Conservation (phyloP, 2,888 invertebrate species). For the Pollenia labialis region DNA sequence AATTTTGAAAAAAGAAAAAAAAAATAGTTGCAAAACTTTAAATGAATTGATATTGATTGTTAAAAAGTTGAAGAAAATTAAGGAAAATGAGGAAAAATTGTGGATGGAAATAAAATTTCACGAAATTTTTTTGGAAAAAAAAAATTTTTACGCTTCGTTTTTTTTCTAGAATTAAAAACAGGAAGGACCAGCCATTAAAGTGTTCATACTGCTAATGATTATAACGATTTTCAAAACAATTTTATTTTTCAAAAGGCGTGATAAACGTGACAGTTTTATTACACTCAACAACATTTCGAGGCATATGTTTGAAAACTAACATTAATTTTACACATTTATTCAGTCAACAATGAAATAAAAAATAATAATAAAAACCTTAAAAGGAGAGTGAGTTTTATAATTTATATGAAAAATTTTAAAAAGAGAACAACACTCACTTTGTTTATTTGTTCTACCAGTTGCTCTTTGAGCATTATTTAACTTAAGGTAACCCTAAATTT, state of each 20-base stretch:
- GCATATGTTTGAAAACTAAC: conserved; percentile 71
- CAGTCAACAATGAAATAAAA: conserved; percentile 50
- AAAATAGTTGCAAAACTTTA: conserved; percentile 17
- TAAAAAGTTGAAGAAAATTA: neutral
- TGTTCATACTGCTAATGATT: conserved; percentile 49
- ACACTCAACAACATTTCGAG: conserved; percentile 72
- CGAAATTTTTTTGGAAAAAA: conserved; percentile 19
- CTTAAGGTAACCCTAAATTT: conserved; percentile 68
- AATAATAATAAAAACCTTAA: conserved; percentile 12
- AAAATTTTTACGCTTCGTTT: neutral
- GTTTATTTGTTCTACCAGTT: conserved; percentile 54
- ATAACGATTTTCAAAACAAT: conserved; percentile 66
- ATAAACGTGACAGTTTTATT: conserved; percentile 76
- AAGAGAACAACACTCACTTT: conserved; percentile 66
- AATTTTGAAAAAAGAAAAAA: conserved; percentile 52
- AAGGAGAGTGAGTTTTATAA: conserved; percentile 11
- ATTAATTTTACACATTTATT: conserved; percentile 64
- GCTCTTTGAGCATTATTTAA: conserved; percentile 45
- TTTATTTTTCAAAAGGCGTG: conserved; percentile 75
- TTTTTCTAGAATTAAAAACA: conserved; percentile 70
- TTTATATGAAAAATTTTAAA: neutral
- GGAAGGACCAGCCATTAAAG: conserved; percentile 62
- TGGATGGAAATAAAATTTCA: conserved; percentile 34
- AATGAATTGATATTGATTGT: conserved; percentile 50
- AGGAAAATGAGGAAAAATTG: conserved; percentile 33